Evolutionary conservation across 1,140 invertebrate genomes (phyloP), one percentile per base, ranked within the genome.

Genomic region (Drosophila rufa): DNA sequence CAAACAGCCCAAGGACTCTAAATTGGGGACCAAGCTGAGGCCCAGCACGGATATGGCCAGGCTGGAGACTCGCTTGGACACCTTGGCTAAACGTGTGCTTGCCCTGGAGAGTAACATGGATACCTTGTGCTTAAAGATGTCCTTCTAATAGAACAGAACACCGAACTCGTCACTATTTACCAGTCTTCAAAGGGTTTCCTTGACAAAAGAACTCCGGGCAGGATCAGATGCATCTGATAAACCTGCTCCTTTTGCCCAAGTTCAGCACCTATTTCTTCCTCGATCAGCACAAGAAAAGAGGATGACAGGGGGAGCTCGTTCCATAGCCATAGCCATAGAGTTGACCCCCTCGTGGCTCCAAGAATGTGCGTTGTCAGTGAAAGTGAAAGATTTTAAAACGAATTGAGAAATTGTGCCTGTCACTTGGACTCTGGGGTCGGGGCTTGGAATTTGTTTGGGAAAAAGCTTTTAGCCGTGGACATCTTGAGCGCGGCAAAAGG

Each of bases 391-490:
- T 56, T 45, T 60, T 40, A 43, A 59, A 46, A 45, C 2, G 14
- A 59, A 45, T 61, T 22, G 48, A 60, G 43, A 59, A 77, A 77
- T 60, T 59, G 65, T 57, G 38, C 46, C 70, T 36, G 66, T 76
- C 73, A 76, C 40, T 40, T 46, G 48, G 11, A 15, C 33, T 22
- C 36, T 36, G 38, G 17, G 45, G 36, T n/a, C 8, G 47, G 46
- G n/a, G 33, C 25, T 27, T 30, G 67, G 67, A 70, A 70, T 69
- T 53, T 50, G 22, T 40, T 40, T 50, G 17, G 59, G 73, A 66
- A 89, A 87, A 87, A 83, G 80, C 84, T 87, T 84, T 89, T 87
- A 87, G 68, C 64, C 57, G 71, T 56, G 73, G 79, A 80, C 82
- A 70, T 78, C 57, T 67, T 67, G 48, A 62, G 17, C 47, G 25